Base-by-base conservation (phyloP, 2,113 vertebrate species). In the Sterna hirundo region DNA sequence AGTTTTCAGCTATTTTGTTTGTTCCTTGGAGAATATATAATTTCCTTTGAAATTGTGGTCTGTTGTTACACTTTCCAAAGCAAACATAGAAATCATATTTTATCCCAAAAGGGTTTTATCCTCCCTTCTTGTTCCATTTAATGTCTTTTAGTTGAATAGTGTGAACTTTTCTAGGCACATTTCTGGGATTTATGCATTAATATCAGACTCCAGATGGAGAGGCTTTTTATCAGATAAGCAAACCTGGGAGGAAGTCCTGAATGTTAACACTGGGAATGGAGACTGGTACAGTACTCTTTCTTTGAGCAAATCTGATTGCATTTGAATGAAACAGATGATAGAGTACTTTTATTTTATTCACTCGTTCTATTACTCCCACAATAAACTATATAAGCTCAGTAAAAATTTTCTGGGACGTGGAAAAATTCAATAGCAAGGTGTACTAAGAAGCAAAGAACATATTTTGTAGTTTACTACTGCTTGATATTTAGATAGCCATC, bases 181-280 rank as follows among this genome's bases (percentile, higher is more conserved):
- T 94, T 86, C 76, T 95, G 49, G 49, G 84, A 96, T 98, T 98
- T 98, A 93, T 97, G 94, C 69, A 93, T 97, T 97, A 97, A 97
- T 97, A 97, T 95, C 88, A 64, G 54, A 42, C 77, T 95, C 32
- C 75, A 92, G 81, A 90, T 95, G 80, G 84, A 95, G 92, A 81
- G 66, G 83, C 60, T 95, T 96, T 97, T 96, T 83, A 92, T 96
- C 83, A 96, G 86, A 97, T 90, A 94, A 97, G 88, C 70, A 94
- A 93, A 97, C 86, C 92, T 96, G 88, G 60, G 84, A 96, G 76
- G 84, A 88, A 97, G 66, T 69, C 58, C 91, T 96, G 83, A 95
- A 96, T 97, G 93, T 93, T 94, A 95, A 95, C 61, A 69, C 18
- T 81, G 82, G 82, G 86, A 89, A 77, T 94, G 82, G 96, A 85